These are phyloP conservation scores for Trachelus iudaicus DNA, from an alignment of 2,888 invertebrate species.

Conservation along the genomic window DNA sequence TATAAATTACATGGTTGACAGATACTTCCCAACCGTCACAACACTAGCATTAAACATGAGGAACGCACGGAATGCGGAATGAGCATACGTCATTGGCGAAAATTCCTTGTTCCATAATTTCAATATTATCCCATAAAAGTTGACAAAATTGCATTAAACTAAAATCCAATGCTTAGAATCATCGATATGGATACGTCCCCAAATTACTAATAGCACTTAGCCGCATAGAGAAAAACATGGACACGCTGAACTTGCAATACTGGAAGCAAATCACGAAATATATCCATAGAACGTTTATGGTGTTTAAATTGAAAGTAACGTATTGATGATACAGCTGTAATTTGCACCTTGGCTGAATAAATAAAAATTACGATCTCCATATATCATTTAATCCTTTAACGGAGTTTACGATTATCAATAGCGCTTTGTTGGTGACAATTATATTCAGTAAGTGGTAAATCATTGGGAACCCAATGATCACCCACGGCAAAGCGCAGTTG, in stretches of 20 bases:
- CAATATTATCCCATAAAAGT: not conserved
- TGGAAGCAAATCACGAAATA: too few relatives aligned
- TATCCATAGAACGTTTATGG: not conserved
- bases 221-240: too few relatives aligned
- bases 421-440: not conserved
- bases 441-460: not conserved
- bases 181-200: not conserved
- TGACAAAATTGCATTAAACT: not conserved
- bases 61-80: not conserved
- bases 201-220: too few relatives aligned
- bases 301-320: not conserved
- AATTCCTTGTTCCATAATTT: not conserved
- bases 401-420: not conserved
- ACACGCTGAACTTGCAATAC: too few relatives aligned
- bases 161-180: not conserved
- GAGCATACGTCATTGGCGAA: not conserved
- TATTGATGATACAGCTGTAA: not conserved
- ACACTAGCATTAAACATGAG: constrained; percentile 9
- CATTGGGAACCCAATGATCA: not conserved
- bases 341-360: not conserved
- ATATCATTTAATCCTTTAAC: not conserved
- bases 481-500: too few relatives aligned
- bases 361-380: not conserved
- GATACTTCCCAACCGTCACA: not conserved
- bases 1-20: not conserved